Conservation (phyloP, 2,113 vertebrate genomes). For the Stegostoma tigrinum region DNA sequence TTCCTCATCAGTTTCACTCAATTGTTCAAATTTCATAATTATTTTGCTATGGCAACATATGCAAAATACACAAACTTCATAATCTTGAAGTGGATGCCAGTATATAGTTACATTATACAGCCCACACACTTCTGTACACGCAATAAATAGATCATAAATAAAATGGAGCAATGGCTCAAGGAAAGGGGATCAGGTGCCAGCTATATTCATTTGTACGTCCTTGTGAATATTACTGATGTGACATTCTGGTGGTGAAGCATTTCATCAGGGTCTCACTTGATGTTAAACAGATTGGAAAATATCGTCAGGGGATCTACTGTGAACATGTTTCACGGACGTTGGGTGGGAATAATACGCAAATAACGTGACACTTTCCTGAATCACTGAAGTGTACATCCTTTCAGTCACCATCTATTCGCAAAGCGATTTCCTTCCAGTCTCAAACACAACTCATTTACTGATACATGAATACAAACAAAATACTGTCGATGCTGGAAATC, state of each 20-base stretch:
- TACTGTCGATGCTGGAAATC: no score
- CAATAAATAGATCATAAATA: background rate
- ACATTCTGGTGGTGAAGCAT: background rate
- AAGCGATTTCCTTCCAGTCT: no score
- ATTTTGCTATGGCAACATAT: background rate
- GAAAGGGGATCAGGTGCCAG: background rate
- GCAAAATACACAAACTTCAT: background rate
- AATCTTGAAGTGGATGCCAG: background rate
- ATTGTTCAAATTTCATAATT: background rate
- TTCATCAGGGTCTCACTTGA: background rate
- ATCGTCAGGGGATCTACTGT: no score
- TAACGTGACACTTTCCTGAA: no score
- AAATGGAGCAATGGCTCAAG: no score
- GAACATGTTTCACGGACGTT: no score
- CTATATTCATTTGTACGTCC: background rate
- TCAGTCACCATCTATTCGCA: no score
- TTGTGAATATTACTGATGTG: background rate
- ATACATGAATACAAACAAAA: no score
- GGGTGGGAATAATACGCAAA: no score
- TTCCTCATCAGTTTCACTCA: background rate
- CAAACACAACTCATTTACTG: no score
- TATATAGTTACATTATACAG: background rate
- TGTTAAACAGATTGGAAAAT: background rate
- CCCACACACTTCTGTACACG: background rate
- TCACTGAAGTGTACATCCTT: no score